A percentile compares a stretch with the other conserved stretches of the same genome.
These are phyloP conservation scores for Drosophila mimica DNA, from an alignment of 2,888 invertebrate species.

Conservation along the genomic window DNA sequence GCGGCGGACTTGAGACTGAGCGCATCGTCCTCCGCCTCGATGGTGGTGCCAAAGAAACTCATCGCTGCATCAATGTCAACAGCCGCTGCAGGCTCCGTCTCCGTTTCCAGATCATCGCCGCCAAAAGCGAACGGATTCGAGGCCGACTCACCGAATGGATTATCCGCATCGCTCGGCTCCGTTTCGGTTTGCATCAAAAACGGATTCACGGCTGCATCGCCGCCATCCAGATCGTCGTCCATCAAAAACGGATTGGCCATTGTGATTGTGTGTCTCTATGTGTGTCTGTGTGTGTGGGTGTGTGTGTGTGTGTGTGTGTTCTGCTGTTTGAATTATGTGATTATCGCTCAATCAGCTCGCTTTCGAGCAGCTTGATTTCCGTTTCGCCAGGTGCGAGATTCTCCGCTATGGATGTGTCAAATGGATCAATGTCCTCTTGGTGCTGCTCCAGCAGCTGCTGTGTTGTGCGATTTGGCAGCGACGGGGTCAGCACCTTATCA, in stretches of 20 bases:
- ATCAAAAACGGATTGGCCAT: constrained; percentile 94
- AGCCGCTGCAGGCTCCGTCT: constrained; percentile 63
- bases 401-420: constrained; percentile 93
- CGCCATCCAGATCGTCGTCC: constrained; percentile 88
- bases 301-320: constrained; percentile 10
- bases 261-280: constrained; percentile 60
- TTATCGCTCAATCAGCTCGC: constrained; percentile 88
- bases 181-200: constrained; percentile 87
- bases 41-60: constrained; percentile 85
- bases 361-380: constrained; percentile 91
- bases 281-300: neutral
- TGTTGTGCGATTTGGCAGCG: constrained; percentile 84
- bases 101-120: constrained; percentile 81
- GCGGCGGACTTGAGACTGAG: constrained; percentile 80
- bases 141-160: constrained; percentile 87
- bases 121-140: constrained; percentile 90
- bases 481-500: constrained; percentile 90
- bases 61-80: constrained; percentile 83
- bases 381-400: constrained; percentile 92
- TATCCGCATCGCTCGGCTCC: constrained; percentile 86
- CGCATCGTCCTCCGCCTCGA: constrained; percentile 84
- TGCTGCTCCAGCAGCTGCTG: constrained; percentile 80
- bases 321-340: constrained; percentile 3
- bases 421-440: constrained; percentile 89
- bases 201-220: constrained; percentile 87